Base-by-base conservation (phyloP, 2,888 invertebrate genomes). In the Chrysolina americana region DNA sequence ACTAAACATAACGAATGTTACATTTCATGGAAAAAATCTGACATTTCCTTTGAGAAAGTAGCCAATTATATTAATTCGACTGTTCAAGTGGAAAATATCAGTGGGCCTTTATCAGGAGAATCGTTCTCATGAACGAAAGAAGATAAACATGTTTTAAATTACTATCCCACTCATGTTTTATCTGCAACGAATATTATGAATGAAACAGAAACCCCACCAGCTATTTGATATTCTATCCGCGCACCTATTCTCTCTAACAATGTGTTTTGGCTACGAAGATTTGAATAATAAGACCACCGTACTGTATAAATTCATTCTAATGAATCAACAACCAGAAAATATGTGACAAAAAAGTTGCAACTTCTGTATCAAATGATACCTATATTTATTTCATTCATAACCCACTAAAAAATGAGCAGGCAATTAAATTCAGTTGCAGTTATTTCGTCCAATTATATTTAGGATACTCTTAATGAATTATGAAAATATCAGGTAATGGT, bases 251-350 rank as follows among this genome's bases (percentile, higher is more conserved):
- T 69, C 76, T 78, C 82, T 83, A 83, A 83, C 83, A 82, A 82
- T 79, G 81, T 80, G 80, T 81, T 80, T 83, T 74, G 79, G 76
- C 76, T 75, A 77, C 71, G 72, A 65, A 76, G 63, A 73, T 81
- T 81, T 81, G 76, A 80, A 80, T 80, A 80, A 80, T 79, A 74
- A 74, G 74, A 76, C 72, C 79, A 74, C 75, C 71, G 75, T 80
- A 79, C 79, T 76, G 82, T 80, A 83, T 82, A 82, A 81, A 82
- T 83, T 78, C 79, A 76, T 79, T 75, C 78, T 81, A 81, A 83
- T 81, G 74, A 77, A 41, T 62, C 56, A 62, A 76, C 76, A 69
- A 76, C 66, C 76, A 75, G 77, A 79, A 80, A 76, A 76, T 74
- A 76, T 75, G 73, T 69, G 47, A 71, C 75, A 76, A 77, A 78